Percentiles rank a stretch among this genome's conserved stretches.
Evolutionary conservation across 92 coral and sea anemone species (phyloP).

Genomic region (Bergia puertoricense): DNA sequence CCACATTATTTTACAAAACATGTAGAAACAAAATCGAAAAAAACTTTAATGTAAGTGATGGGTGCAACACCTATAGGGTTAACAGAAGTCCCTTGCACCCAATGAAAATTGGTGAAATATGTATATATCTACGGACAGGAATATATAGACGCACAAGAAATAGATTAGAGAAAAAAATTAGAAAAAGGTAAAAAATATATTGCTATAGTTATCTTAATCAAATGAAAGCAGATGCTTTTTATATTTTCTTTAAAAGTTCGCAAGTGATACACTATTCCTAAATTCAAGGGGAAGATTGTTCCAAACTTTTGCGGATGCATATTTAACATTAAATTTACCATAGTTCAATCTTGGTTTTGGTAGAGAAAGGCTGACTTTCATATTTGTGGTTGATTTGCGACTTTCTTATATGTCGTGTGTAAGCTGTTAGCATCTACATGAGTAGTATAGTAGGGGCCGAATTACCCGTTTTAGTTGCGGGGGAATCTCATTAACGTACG

Average conservation of each 20-base stretch:
- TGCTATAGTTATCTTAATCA: conserved; percentile 1
- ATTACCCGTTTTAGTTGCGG: too few relatives aligned
- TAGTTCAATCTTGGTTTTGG: too few relatives aligned
- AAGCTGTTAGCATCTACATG: background rate
- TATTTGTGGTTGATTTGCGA: conserved; percentile 5
- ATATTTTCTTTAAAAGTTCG: background rate
- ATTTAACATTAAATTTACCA: too few relatives aligned
- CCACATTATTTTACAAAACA: too few relatives aligned
- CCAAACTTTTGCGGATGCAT: too few relatives aligned
- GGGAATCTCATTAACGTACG: too few relatives aligned
- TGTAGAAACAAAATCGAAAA: too few relatives aligned
- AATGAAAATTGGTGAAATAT: too few relatives aligned
- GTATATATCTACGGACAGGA: background rate
- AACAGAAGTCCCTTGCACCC: too few relatives aligned
- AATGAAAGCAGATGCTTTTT: conserved; percentile 1
- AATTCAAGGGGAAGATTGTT: too few relatives aligned
- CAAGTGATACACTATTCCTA: too few relatives aligned
- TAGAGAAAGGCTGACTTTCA: background rate
- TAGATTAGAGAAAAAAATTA: background rate
- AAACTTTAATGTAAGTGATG: background rate
- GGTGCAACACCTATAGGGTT: background rate
- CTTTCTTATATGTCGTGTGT: background rate
- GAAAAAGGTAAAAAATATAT: background rate
- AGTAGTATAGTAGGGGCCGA: too few relatives aligned
- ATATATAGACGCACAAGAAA: background rate